Evolutionary conservation across 1,140 invertebrate genomes (phyloP).

Genomic region (Drosophila orena): DNA sequence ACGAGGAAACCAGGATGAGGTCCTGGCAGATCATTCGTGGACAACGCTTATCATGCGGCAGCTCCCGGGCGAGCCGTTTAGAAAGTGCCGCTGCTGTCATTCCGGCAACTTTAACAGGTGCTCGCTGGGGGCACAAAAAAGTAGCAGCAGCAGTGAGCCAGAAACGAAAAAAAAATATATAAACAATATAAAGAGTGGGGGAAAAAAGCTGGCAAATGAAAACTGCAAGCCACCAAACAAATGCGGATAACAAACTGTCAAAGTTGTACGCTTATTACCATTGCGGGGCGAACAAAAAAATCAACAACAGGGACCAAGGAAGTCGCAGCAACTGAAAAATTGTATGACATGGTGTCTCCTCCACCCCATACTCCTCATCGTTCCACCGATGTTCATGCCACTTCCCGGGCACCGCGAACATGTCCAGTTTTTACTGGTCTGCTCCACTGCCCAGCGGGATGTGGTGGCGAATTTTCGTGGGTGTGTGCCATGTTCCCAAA

Average conservation of each 20-base stretch:
- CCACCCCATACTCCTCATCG: neutral
- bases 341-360: constrained; percentile 60
- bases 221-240: constrained; percentile 65
- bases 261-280: constrained; percentile 79
- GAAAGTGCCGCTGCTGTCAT: constrained; percentile 63
- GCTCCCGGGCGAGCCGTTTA: constrained; percentile 66
- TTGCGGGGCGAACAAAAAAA: constrained; percentile 27
- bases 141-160: constrained; percentile 5
- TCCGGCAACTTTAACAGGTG: constrained; percentile 70
- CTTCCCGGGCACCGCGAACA: constrained; percentile 35
- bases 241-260: constrained; percentile 82
- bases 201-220: constrained; percentile 29
- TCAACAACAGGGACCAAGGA: constrained; percentile 21
- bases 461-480: constrained; percentile 20
- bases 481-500: constrained; percentile 1
- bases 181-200: constrained; percentile 16
- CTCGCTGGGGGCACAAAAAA: constrained; percentile 51
- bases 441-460: constrained; percentile 18
- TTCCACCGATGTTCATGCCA: constrained; percentile 8
- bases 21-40: constrained; percentile 39
- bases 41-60: constrained; percentile 57
- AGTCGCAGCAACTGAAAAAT: constrained; percentile 47
- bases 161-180: constrained; percentile 2
- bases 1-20: neutral
- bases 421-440: constrained; percentile 41